Base-by-base conservation (phyloP, 1,140 invertebrate species). In the Homalodisca vitripennis region DNA sequence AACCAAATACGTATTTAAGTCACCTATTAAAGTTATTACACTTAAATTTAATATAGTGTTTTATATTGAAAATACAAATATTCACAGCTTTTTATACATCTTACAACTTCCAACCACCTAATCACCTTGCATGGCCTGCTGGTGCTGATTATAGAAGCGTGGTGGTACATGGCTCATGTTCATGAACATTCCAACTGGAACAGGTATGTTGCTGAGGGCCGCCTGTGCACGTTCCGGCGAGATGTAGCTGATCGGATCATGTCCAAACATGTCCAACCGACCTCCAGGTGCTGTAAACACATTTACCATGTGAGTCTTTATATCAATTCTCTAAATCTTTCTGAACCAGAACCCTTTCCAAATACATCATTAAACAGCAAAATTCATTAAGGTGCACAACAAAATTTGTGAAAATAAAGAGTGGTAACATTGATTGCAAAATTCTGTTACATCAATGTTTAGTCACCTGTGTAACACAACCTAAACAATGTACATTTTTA, bases 141-240 rank as follows among this genome's bases (percentile, higher is more conserved):
- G 89, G 73, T 92, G 90, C 73, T 93, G 92, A 75, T 93, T 92
- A 73, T 92, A 93, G 79, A 94, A 95, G 3, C 92, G 79, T 1
- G 92, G 92, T n/a, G 92, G 92, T 34, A 95, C 87, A 68, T 93
- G 92, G 10, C 91, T 87, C 92, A 94, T 93, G 75, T 94, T 94
- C 88, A 96, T 93, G 74, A 97, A 95, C 92, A 96, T 95, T 24
- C 94, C 94, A n/a, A 95, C 88, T 0, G 94, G 93, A 2, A 98
- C 94, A 0, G 95, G 94, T 55, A 93, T 84, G 71, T 89, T 91
- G 71, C 87, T 88, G 75, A 92, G 81, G 13, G 89, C 85, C 0
- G 91, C 89, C 72, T 92, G 89, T 0, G 89, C 89, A 32, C 92
- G 83, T 75, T 95, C 93, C 0, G 91, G 91, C 27, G 92, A 94